phyloP scores from a whole-genome alignment of 2,888 invertebrate species.

The Eudemis profundana region DNA sequence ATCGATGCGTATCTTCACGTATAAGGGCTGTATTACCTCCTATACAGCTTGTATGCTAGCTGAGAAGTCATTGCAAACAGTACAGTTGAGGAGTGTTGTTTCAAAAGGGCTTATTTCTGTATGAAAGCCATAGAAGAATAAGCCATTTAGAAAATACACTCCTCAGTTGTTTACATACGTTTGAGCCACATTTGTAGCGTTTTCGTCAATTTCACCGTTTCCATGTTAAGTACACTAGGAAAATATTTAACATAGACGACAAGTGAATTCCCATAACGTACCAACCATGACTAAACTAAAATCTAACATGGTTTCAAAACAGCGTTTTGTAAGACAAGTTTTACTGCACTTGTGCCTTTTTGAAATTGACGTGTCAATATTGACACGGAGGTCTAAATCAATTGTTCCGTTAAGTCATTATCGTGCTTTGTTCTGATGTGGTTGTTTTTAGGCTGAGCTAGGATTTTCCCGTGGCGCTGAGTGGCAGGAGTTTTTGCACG shows the following conservation, averaged over 20 bases:
- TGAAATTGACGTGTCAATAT: neutral
- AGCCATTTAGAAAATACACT: no score
- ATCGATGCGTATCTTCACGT: no score
- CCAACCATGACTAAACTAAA: conserved; percentile 16
- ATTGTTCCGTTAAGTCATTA: conserved; percentile 44
- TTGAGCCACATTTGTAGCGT: conserved; percentile 10
- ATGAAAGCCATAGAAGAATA: no score
- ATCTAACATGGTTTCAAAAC: neutral
- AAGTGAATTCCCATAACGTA: conserved; percentile 5
- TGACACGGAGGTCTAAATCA: conserved; percentile 31
- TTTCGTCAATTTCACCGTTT: conserved; percentile 26
- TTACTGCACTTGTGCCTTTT: neutral
- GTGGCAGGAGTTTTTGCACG: neutral
- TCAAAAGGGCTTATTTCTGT: no score
- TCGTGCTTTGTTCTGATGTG: conserved; percentile 30
- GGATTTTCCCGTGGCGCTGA: neutral
- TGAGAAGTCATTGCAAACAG: no score
- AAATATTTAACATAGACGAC: conserved; percentile 8
- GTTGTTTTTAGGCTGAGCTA: neutral
- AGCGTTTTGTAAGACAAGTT: no score
- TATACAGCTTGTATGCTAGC: no score
- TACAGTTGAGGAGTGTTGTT: no score
- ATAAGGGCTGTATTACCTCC: no score
- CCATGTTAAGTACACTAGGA: conserved; percentile 17
- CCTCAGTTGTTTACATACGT: neutral